Base-by-base conservation (phyloP, 2,113 vertebrate species). In the Talpa occidentalis region DNA sequence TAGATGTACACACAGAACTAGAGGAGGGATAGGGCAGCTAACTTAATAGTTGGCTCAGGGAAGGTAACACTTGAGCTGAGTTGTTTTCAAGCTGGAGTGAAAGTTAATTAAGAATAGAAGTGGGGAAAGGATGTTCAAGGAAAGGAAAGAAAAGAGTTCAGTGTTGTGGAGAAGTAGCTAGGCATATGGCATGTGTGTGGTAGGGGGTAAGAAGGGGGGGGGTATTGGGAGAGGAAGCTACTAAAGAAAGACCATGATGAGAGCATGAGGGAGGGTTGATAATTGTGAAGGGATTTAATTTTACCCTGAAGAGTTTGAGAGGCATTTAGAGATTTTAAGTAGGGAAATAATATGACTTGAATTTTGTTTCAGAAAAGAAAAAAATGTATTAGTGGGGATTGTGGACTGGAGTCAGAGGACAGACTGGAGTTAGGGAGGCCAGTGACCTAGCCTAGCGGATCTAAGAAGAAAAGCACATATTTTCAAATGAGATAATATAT, bases 301-400 rank as follows among this genome's bases (percentile, higher is more conserved):
- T 89, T 72, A 82, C 10, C 28, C 54, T 80, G 35, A 70, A 73
- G 72, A 37, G 35, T 83, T 90, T 30, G 49, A 40, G 84, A 88
- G 32, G 19, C 44, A 37, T 30, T 44, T 44, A 44, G 49, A 54
- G 26, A 64, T 87, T 91, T 81, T 64, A 93, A 59, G 49, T 82
- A 76, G 62, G 37, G 32, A 69, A 81, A 64, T 83, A 15, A 19
- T 44, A 10, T 16, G 49, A 73, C 30, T 81, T 91, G 35, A 69
- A 54, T 94, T 95, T 70, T 56, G 10, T 66, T 72, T 84, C 64
- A 54, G 78, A 37, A 59, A 77, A n/a, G n/a, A 76, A 70, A 26
- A 54, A 54, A 54, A 54, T 54, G 4, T 54, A 54, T 16, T 44
- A 21, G 9, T 67, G 60, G 90, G n/a, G 87, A 28, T 42, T 59